These are phyloP conservation scores for Toxotes jaculatrix DNA, from an alignment of 2,113 vertebrate genomes.

Conservation along the genomic window DNA sequence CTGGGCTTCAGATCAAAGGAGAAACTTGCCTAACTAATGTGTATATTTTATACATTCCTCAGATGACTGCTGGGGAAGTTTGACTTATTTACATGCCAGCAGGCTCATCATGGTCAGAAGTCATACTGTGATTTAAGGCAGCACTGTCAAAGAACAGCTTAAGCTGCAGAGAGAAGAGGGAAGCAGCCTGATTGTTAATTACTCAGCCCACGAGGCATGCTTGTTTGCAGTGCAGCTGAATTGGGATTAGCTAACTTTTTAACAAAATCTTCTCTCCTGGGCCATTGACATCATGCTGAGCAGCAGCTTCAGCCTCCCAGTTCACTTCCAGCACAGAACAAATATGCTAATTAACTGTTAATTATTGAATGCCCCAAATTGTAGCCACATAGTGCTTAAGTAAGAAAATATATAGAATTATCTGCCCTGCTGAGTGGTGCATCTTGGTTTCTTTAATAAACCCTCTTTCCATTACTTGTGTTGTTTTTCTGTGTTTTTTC, in stretches of 20 bases:
- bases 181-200: constrained; percentile 47
- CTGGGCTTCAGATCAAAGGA: constrained; percentile 27
- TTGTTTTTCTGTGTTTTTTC: constrained; percentile 8
- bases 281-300: constrained; percentile 48
- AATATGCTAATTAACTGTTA: constrained; percentile 49
- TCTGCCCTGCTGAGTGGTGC: constrained; percentile 12
- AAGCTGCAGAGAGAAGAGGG: constrained; percentile 36
- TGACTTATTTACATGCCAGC: constrained; percentile 21
- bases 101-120: constrained; percentile 7
- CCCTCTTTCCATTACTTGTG: not conserved
- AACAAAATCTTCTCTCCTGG: constrained; percentile 47
- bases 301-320: constrained; percentile 28
- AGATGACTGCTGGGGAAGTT: constrained; percentile 9
- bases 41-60: constrained; percentile 8
- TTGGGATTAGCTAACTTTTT: constrained; percentile 47
- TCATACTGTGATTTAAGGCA: constrained; percentile 22
- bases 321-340: constrained; percentile 28
- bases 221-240: constrained; percentile 71
- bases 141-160: constrained; percentile 27
- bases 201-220: constrained; percentile 33
- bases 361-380: constrained; percentile 37
- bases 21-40: not conserved
- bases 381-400: constrained; percentile 36
- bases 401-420: constrained; percentile 37
- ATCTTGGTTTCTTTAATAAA: constrained; percentile 16